Evolutionary conservation across 92 coral and sea anemone species (phyloP).

Genomic region (Phenganax subtilis): DNA sequence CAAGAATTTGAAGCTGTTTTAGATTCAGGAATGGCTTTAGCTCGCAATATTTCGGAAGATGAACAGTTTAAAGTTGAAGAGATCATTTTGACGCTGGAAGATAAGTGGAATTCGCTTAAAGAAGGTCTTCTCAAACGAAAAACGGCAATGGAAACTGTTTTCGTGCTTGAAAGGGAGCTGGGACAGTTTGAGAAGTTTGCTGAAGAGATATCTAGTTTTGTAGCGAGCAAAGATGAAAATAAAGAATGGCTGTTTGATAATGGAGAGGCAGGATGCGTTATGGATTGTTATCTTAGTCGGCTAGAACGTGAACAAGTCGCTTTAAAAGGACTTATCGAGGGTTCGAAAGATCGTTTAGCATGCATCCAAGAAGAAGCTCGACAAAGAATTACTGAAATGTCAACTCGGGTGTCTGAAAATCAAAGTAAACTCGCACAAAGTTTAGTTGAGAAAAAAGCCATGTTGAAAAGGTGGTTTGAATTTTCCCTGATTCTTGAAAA

Average conservation of each 20-base stretch:
- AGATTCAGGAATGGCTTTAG: slow-evolving; percentile 69
- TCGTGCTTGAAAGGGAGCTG: background rate
- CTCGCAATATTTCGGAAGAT: slow-evolving; percentile 40
- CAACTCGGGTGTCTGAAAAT: slow-evolving; percentile 51
- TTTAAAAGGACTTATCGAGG: slow-evolving; percentile 46
- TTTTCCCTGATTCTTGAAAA: slow-evolving; percentile 41
- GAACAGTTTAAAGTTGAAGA: slow-evolving; percentile 45
- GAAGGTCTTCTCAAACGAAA: background rate
- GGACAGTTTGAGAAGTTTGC: slow-evolving; percentile 11
- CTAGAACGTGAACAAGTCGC: slow-evolving; percentile 43
- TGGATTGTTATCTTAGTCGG: slow-evolving; percentile 19
- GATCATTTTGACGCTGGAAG: slow-evolving; percentile 20
- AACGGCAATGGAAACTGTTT: slow-evolving; percentile 3
- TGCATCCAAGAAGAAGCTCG: slow-evolving; percentile 47
- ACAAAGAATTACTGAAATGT: slow-evolving; percentile 40
- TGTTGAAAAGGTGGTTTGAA: slow-evolving; percentile 40
- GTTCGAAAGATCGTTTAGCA: slow-evolving; percentile 55
- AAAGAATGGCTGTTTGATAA: slow-evolving; percentile 15
- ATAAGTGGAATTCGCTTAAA: slow-evolving; percentile 14
- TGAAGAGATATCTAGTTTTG: slow-evolving; percentile 17
- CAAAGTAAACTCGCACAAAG: slow-evolving; percentile 28
- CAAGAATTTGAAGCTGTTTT: slow-evolving; percentile 84
- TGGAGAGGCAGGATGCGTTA: background rate
- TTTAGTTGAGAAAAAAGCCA: slow-evolving; percentile 41
- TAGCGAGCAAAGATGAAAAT: slow-evolving; percentile 1